Evolutionary conservation across 2,797 vertebrate species (phyloP).

Genomic region (Propithecus perrieri): DNA sequence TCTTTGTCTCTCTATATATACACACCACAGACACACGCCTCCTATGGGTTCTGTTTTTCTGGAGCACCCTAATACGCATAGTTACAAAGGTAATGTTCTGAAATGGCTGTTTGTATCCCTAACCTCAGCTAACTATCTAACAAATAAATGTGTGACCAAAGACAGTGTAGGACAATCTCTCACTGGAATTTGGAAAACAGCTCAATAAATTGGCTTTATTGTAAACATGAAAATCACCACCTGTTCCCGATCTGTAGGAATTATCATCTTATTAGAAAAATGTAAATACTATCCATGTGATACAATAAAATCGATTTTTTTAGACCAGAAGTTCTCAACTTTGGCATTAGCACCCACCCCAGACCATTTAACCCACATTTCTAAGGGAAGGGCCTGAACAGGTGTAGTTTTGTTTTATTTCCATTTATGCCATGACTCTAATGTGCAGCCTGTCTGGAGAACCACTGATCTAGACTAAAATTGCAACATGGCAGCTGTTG

Average conservation of each 20-base stretch:
- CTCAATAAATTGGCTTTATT: neutral
- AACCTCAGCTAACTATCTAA: neutral
- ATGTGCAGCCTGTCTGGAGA: neutral
- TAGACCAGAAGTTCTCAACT: neutral
- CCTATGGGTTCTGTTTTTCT: neutral
- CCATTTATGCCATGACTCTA: neutral
- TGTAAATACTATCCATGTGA: neutral
- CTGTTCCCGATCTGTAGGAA: neutral
- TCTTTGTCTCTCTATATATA: no score
- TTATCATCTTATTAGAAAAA: neutral
- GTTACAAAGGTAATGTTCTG: neutral
- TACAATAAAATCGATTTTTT: neutral
- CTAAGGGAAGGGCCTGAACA: neutral
- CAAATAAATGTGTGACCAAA: neutral
- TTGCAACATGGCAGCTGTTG: neutral
- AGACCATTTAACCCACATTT: neutral
- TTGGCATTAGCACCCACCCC: neutral
- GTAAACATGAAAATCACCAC: neutral
- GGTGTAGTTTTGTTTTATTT: neutral
- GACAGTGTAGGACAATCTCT: neutral
- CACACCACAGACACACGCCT: no score
- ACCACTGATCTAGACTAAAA: neutral
- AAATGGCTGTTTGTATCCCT: neutral
- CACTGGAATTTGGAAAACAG: neutral
- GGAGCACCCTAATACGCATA: neutral